Base-by-base conservation (phyloP, 2,113 vertebrate species). In the Dissostichus mawsoni region DNA sequence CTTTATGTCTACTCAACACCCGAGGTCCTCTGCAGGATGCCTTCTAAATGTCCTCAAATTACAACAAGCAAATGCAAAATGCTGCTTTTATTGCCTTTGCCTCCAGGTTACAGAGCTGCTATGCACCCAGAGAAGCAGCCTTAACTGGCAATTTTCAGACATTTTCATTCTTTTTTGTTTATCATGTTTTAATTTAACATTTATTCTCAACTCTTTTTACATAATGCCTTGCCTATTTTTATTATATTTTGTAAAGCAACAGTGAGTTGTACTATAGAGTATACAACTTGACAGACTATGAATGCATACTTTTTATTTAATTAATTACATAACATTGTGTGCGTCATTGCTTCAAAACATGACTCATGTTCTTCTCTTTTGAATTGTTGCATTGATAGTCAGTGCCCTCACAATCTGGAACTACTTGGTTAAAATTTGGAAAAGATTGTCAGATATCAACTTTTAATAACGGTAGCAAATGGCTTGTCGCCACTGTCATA, bases 11-110 rank as follows among this genome's bases (percentile, higher is more conserved):
- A 12, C 36, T 74, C 64, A 68, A 74, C 55, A 76, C 59, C 70
- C 1, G 59, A 80, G 83, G 63, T 83, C 73, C 67, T 79, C 65
- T 74, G 63, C 57, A 62, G 66, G 70, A 29, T n/a, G 81, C 62
- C 62, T 74, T 80, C 64, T 87, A 76, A 80, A 82, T 71, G 63
- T 78, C 64, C 57, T 74, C 23, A 47, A 80, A 90, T 82, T 85
- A 87, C 77, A 73, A 74, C 71, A 71, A 78, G 29, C 13, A 76
- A 85, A 85, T 86, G 52, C 69, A 52, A 87, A 87, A 78, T 59
- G 71, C 45, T 85, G 72, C 66, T 81, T 83, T 83, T 80, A 82
- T 76, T 83, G 58, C 29, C 1, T 63, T 55, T 83, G 62, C 48
- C 81, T 80, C 17, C 47, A 82, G 64, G 53, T 72, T 52, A 64